Evolutionary conservation across 1,140 invertebrate species (phyloP), one percentile per base, ranked within the genome.

Genomic region (Drosophila paulistorum): DNA sequence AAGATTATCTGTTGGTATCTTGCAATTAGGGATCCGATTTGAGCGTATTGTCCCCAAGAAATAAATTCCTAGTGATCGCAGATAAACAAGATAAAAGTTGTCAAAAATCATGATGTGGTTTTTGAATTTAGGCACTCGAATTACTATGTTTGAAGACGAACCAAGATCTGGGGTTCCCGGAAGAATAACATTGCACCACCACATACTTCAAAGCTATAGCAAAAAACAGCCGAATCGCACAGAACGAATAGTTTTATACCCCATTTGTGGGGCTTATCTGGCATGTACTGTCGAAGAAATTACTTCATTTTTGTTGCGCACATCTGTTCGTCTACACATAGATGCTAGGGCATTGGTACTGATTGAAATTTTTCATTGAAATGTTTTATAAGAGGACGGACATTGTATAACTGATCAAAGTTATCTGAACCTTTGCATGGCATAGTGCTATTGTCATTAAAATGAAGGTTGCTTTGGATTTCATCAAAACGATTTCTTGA

Each of bases 311-410:
- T 68, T 20, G 60, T 68, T 70, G 35, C 35, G 35, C 35, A 37
- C 7, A 10, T 37, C 35, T 37, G 35, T 37, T 37, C 48, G 41
- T 57, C 48, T 11, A 63, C 59, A 57, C 35, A 58, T 48, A 70
- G 33, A 26, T 48, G 60, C 58, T 64, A 42, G 41, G 17, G 39
- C 37, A 59, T 61, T 41, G 66, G 41, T 42, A 59, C 66, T 48
- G 41, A 61, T 17, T 61, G 20, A 69, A 62, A 69, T 51, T 69
- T 69, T 7, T 63, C 59, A 55, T 63, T 69, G 33, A 69, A 69
- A 17, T 69, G 57, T 55, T 65, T 65, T 14, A 63, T 42, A 42
- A 42, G 39, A 42, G 39, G n/a, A n/a, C n/a, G n/a, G n/a, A n/a
- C n/a, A n/a, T n/a, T n/a, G n/a, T n/a, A n/a, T n/a, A n/a, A n/a